A percentile compares a stretch with the other conserved stretches of the same genome.
Evolutionary conservation across 2,113 vertebrate genomes (phyloP).

Genomic region (Saguinus midas): DNA sequence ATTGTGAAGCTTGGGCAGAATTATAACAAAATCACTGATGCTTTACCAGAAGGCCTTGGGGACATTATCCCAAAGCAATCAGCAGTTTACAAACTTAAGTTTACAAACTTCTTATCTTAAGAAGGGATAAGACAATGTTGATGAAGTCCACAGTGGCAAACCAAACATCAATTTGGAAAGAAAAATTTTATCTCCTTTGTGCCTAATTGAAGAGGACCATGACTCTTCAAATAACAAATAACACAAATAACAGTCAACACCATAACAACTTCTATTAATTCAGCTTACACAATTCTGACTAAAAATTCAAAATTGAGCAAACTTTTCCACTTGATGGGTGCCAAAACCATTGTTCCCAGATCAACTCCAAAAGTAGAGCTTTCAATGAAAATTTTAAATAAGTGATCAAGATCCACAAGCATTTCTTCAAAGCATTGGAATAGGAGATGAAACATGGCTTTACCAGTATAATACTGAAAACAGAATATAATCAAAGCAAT

Average conservation of each 20-base stretch:
- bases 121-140: not conserved
- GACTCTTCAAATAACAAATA: not conserved
- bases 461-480: not conserved
- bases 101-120: no score
- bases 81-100: not conserved
- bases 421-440: not conserved
- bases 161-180: not conserved
- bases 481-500: not conserved
- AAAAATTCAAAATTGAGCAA: not conserved
- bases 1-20: not conserved
- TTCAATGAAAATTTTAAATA: not conserved
- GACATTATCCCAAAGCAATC: not conserved
- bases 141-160: not conserved
- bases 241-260: not conserved
- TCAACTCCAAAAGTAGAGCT: not conserved
- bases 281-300: not conserved
- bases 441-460: not conserved
- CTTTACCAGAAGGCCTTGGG: not conserved
- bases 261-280: not conserved
- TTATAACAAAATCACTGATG: not conserved
- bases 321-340: not conserved
- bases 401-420: not conserved
- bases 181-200: not conserved
- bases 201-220: not conserved
- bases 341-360: not conserved